Evolutionary conservation across 1,140 invertebrate genomes (phyloP), one percentile per base, ranked within the genome.

Genomic region (Orchestia grillus): DNA sequence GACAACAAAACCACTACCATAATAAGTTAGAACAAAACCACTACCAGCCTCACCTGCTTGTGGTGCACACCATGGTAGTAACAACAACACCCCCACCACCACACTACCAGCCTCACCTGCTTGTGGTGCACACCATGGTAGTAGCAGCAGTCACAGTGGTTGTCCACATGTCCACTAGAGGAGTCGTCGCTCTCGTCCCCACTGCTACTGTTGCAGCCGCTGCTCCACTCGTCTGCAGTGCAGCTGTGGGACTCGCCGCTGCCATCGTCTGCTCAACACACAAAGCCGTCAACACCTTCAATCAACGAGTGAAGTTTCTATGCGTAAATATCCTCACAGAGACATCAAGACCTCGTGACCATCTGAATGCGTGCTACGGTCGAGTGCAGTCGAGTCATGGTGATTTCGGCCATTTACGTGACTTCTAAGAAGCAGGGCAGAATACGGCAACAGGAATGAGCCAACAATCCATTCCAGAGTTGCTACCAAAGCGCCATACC

Each of bases 121-220:
- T 96, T 97, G 88, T 96, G 96, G 44, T 97, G 96, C 47, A 97
- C 94, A 95, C 96, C 96, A 45, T 97, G 96, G 92, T 96, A 97
- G 92, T 97, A 97, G 87, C 96, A 97, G 95, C 96, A 97, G 91
- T 97, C 96, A 91, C 96, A 97, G 92, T 97, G 96, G 53, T 96
- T 96, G 95, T 97, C 96, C 45, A 96, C 96, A 57, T 97, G 96
- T 36, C 96, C 96, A 92, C 96, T 97, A 90, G 96, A 97, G 36
- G 96, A 97, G 53, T 96, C 96, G 94, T 97, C 96, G 77, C 96
- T 97, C 92, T 97, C 96, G 94, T 97, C 96, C 1, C 96, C 96
- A 91, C 96, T 96, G 88, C 96, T 96, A 95, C 96, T 96, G 94
- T 96, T 96, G 53, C 96, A 96, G 95, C 96, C 96, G 77, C 96